Evolutionary conservation across 2,113 vertebrate species (phyloP), one percentile per base, ranked within the genome.

Genomic region (Python bivittatus): DNA sequence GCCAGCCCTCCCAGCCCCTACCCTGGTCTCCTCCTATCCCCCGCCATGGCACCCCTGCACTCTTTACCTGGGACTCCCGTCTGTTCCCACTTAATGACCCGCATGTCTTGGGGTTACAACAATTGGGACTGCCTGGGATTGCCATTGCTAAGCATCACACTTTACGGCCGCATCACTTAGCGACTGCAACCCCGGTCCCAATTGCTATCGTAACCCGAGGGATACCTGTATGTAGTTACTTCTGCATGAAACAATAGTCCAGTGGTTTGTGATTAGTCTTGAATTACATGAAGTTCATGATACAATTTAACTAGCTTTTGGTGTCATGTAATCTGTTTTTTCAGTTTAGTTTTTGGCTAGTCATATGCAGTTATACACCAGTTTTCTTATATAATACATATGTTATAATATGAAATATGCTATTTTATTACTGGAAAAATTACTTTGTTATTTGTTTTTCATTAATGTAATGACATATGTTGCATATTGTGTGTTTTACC

Each of bases 391-490:
- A 58, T 23, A 92, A 64, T 25, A 58, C n/a, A 7, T 33, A 54
- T 53, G 20, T 89, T 61, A 85, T 61, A 84, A 61, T 85, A 25
- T 85, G 79, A 64, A n/a, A 84, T 52, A 72, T 89, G 42, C 29
- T 61, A 1, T 61, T 92, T 92, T 92, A 87, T 89, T 92, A 89
- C 56, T 88, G 52, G 38, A 92, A 88, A 79, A 91, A 79, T 12
- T 85, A 44, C 91, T 89, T 85, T 48, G n/a, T 27, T 89, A 54
- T 83, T 92, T 90, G 17, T 42, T 94, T 92, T 93, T 11, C 90
- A 90, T 94, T 91, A 23, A 38, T 86, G 84, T 96, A 95, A 96
- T 91, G 85, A 11, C 68, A 38, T 94, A 87, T 95, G 11, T 93
- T 85, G 1, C 33, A 61, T 89, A 93, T 54, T 92, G 3, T 90